Percentiles rank a stretch among this genome's conserved stretches.
Evolutionary conservation across 64 coral and sea anemone genomes (phyloP).

Genomic region (Dendronephthya gigantea): DNA sequence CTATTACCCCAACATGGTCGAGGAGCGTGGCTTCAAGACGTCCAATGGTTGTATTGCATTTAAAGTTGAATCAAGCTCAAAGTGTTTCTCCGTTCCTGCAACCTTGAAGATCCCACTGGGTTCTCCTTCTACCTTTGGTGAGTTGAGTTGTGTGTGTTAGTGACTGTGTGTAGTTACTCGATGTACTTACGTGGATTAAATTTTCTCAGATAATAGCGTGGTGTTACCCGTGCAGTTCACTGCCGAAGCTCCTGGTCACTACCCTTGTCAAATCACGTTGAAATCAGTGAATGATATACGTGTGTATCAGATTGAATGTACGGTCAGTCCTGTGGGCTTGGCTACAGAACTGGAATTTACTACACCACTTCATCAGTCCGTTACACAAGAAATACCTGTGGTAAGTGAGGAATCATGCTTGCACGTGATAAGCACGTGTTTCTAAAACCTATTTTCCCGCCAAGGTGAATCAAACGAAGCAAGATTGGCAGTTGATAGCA

Average conservation of each 20-base stretch:
- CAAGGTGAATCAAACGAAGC: conserved; percentile 76
- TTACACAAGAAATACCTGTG: conserved; percentile 91
- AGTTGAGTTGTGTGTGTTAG: neutral
- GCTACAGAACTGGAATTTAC: conserved; percentile 68
- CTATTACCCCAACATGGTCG: neutral
- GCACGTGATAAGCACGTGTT: neutral
- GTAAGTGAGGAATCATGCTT: conserved; percentile 27
- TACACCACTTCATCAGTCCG: conserved; percentile 77
- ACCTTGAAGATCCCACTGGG: neutral
- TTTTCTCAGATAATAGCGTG: neutral
- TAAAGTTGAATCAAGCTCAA: neutral
- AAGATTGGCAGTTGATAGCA: conserved; percentile 84
- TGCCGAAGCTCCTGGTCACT: conserved; percentile 75
- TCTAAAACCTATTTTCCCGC: neutral
- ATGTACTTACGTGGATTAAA: no score
- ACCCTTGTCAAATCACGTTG: conserved; percentile 68
- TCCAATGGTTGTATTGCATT: neutral
- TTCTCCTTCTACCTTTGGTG: neutral
- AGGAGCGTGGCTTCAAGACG: neutral
- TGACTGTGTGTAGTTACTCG: no score
- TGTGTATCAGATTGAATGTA: conserved; percentile 93
- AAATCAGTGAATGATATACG: conserved; percentile 81
- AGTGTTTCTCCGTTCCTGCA: neutral
- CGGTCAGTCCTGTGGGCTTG: conserved; percentile 68
- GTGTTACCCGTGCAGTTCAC: conserved; percentile 58